Conservation (phyloP, 2,113 vertebrate genomes). For the Hippocampus comes region DNA sequence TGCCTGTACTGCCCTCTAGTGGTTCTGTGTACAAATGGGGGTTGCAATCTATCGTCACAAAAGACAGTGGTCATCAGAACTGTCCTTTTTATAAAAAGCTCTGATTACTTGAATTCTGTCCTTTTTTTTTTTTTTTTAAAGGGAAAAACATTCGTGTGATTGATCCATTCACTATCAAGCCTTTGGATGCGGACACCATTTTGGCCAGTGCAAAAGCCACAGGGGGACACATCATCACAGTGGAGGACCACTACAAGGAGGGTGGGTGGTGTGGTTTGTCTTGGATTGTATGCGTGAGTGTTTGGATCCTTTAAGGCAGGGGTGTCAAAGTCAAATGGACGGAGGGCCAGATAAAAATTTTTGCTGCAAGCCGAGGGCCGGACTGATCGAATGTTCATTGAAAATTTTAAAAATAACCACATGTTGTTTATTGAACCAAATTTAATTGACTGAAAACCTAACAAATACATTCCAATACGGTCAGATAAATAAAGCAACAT, state of each 20-base stretch:
- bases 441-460: no score
- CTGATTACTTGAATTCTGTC: background rate
- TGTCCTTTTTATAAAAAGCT: no score
- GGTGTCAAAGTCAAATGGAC: background rate
- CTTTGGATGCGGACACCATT: constrained; percentile 80
- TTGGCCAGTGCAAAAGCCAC: constrained; percentile 76
- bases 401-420: no score
- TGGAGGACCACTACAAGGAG: constrained; percentile 86
- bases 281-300: background rate
- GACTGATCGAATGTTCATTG: no score
- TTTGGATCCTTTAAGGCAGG: background rate
- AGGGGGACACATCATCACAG: constrained; percentile 77
- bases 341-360: no score
- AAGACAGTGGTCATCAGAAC: no score
- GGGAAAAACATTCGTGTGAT: constrained; percentile 78
- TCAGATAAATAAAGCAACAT: no score
- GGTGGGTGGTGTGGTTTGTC: constrained; percentile 56
- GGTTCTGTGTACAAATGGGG: background rate
- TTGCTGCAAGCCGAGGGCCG: no score
- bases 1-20: constrained; percentile 30
- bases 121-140: constrained; percentile 30
- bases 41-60: background rate
- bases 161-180: constrained; percentile 86
- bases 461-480: no score
- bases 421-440: no score